A percentile compares a stretch with the other conserved stretches of the same genome.
Evolutionary conservation across 2,888 invertebrate species (phyloP).

Genomic region (Elysia crispata): DNA sequence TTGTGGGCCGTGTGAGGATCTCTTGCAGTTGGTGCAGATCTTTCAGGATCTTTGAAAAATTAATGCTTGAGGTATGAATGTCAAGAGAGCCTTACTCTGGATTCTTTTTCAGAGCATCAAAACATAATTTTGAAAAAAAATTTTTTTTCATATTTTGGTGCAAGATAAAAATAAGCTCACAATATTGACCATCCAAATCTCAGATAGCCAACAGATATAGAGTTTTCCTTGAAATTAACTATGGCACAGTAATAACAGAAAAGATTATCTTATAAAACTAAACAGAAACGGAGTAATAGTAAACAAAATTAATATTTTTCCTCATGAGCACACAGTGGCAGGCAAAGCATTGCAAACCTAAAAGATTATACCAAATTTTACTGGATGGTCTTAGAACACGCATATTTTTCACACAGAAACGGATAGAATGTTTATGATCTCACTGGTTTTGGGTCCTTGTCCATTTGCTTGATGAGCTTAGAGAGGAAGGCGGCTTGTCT

Average conservation of each 20-base stretch:
- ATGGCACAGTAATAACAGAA: no score
- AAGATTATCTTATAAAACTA: no score
- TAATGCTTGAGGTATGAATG: not conserved
- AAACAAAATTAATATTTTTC: no score
- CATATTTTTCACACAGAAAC: no score
- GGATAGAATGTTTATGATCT: not conserved
- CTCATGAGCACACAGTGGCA: no score
- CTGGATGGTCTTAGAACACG: no score
- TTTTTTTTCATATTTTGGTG: not conserved
- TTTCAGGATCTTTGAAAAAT: constrained; percentile 65
- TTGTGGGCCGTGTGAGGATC: constrained; percentile 81
- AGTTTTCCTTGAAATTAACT: no score
- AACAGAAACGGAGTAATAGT: no score
- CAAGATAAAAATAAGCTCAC: not conserved
- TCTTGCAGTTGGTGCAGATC: constrained; percentile 82
- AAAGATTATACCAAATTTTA: no score
- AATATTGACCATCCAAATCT: no score
- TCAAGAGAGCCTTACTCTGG: not conserved
- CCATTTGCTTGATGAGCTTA: constrained; percentile 80
- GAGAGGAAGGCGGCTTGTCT: constrained; percentile 88
- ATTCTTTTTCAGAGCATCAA: not conserved
- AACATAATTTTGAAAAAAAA: not conserved
- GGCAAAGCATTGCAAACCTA: no score
- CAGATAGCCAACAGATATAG: no score
- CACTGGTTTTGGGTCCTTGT: constrained; percentile 58